Conservation (phyloP, 35 echinoderm and acorn worm genomes). For the Strongylocentrotus purpuratus region DNA sequence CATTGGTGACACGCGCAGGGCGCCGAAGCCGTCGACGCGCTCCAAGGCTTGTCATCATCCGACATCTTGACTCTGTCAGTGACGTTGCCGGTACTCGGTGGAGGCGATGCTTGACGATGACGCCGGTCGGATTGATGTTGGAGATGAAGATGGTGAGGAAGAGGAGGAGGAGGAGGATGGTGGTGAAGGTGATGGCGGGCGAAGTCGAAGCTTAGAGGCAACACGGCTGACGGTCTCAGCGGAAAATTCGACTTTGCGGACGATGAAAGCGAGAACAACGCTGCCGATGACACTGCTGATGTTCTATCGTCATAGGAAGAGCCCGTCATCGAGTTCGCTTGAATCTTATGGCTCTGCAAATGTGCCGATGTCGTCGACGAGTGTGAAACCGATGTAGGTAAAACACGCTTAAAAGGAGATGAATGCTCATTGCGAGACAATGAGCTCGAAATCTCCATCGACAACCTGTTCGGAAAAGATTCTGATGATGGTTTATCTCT, state of each 20-base stretch:
- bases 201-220: conserved; percentile 1
- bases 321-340: not conserved
- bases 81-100: not conserved
- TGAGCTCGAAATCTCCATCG: not conserved
- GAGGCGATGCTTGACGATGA: not conserved
- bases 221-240: conserved; percentile 10
- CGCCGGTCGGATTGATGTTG: not conserved
- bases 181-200: not conserved
- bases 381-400: not conserved
- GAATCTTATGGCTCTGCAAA: not conserved
- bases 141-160: not conserved
- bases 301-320: not conserved
- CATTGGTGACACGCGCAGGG: conserved; percentile 5
- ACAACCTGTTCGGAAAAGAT: not conserved
- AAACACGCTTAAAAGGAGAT: conserved; percentile 15
- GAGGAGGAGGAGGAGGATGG: not conserved
- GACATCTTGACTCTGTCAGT: not conserved
- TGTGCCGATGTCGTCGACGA: not conserved
- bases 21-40: not conserved
- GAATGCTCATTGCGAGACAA: not conserved
- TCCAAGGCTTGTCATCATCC: conserved; percentile 7
- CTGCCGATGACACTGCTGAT: not conserved
- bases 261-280: not conserved
- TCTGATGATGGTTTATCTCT: not conserved
- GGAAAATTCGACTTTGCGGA: not conserved